These are phyloP conservation scores for Athene cunicularia DNA, from an alignment of 2,113 vertebrate genomes.

Conservation along the genomic window DNA sequence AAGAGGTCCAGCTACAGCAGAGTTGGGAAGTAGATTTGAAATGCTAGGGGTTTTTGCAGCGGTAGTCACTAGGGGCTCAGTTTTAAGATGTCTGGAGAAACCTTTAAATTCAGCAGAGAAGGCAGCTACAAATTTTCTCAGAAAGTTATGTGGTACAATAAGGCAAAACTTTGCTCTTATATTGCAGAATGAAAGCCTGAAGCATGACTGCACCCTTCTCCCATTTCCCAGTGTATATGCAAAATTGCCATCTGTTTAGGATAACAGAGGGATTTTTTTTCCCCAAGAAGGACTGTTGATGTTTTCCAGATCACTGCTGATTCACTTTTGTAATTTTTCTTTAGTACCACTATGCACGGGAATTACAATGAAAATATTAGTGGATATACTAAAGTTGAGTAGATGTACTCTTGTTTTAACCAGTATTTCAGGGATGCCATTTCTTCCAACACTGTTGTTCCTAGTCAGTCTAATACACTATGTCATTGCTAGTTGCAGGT, in stretches of 20 bases:
- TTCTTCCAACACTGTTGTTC: neutral
- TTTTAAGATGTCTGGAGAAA: neutral
- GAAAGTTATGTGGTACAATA: neutral
- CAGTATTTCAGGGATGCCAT: neutral
- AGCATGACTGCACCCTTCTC: neutral
- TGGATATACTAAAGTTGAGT: neutral
- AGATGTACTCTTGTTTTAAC: neutral
- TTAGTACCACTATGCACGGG: neutral
- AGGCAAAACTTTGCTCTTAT: neutral
- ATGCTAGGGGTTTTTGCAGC: neutral
- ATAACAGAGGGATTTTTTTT: neutral
- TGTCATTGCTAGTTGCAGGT: neutral
- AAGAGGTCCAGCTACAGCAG: neutral
- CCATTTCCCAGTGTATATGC: neutral
- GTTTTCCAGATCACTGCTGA: neutral
- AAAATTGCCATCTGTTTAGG: slow-evolving; percentile 18
- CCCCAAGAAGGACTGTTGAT: neutral
- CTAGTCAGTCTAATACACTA: neutral
- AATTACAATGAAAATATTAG: neutral
- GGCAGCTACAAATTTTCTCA: neutral
- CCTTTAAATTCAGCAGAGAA: neutral
- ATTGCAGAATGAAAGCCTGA: neutral
- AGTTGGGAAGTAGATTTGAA: neutral
- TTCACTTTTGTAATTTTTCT: neutral
- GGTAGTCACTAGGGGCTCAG: neutral